Evolutionary conservation across 2,113 vertebrate species (phyloP).

Genomic region (Onychostoma macrolepis): DNA sequence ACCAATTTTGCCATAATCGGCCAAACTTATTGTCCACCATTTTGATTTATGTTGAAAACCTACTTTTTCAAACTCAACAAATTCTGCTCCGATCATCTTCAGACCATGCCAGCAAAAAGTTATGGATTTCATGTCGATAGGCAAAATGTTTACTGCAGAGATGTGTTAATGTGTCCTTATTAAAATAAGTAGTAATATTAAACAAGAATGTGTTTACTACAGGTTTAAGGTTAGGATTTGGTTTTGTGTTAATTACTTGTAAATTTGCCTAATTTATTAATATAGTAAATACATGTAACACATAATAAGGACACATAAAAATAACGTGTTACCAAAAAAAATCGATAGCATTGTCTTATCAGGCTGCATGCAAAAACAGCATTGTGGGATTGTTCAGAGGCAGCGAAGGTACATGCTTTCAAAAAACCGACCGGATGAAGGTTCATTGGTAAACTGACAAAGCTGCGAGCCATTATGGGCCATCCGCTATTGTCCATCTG

Average conservation of each 20-base stretch:
- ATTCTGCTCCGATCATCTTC: background rate
- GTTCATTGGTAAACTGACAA: background rate
- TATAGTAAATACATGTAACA: background rate
- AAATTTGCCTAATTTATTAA: background rate
- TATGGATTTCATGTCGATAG: background rate
- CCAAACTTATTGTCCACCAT: background rate
- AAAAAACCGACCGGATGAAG: background rate
- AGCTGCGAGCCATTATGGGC: conserved; percentile 1
- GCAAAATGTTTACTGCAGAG: background rate
- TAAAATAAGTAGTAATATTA: no score
- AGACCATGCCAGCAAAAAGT: background rate
- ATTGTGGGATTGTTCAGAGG: background rate
- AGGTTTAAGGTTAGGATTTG: background rate
- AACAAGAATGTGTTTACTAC: background rate
- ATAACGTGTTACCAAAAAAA: no score
- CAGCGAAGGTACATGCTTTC: background rate
- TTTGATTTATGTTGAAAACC: background rate
- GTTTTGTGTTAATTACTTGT: background rate
- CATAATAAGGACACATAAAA: no score
- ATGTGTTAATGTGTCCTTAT: no score
- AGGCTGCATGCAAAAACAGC: background rate
- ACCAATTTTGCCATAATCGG: background rate
- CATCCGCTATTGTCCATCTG: background rate
- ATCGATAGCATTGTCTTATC: no score
- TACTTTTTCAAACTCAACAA: background rate